Base-by-base conservation (phyloP, 2,888 invertebrate species). In the Synergus japonicus region DNA sequence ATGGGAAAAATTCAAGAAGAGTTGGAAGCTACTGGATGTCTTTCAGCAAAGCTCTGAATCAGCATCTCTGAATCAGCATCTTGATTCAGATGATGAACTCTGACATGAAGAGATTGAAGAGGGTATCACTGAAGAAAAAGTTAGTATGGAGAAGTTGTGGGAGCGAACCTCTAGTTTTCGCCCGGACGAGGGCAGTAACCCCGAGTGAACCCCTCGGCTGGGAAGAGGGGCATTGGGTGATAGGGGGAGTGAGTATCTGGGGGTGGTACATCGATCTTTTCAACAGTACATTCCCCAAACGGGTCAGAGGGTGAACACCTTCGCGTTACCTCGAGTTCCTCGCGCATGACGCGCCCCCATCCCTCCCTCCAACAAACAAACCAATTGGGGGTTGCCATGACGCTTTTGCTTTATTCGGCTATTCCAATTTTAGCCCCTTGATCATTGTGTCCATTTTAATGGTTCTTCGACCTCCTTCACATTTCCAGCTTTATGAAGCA, bases 141-240 rank as follows among this genome's bases (percentile, higher is more conserved):
- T 43, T 0, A 43, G 44, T 66, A 18, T 18, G 37, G n/a, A 41
- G n/a, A 73, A 54, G 37, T 73, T 73, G 54, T 49, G 12, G 49
- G 37, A 73, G 73, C 54, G 54, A 58, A 54, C 54, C 37, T 58
- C 37, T 37, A 18, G 63, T 44, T 67, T 69, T 78, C 86, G 85
- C 90, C 90, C 90, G 90, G 91, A 91, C 90, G 91, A 89, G 91
- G 91, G 87, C 90, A 90, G 89, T 89, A 89, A 91, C 91, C 91
- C 91, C 89, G 88, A 87, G 85, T 88, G 91, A 91, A 90, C 90
- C 89, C 88, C 86, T 85, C 83, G 85, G 84, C 79, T 69, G 82
- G 81, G 76, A 49, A 44, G 77, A 83, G 79, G 58, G 66, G 80
- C 76, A 82, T 82, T 78, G 82, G 79, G 77, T 73, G 77, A 82